Base-by-base conservation (phyloP, 2,888 invertebrate genomes). In the Gymnoscelis rufifasciata region DNA sequence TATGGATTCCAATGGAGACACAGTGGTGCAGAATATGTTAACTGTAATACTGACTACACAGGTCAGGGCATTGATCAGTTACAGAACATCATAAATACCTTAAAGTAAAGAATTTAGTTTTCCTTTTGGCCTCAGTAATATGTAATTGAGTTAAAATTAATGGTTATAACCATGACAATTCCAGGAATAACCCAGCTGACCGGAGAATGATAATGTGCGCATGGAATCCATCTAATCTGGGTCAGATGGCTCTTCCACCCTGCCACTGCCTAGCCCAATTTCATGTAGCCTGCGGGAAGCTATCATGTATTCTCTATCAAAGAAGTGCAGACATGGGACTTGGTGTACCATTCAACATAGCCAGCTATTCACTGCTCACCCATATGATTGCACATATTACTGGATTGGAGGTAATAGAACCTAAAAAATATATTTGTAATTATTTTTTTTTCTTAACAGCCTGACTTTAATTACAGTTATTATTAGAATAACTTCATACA, bases 1-100 rank as follows among this genome's bases (percentile, higher is more conserved):
- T 99, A 99, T 87, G 99, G 98, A 0, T 99, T 99, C 71, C 99
- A 99, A 74, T 99, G 99, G 99, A 91, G 98, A 47, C 98, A 99
- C 74, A 98, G 93, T 84, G 99, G 99, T 11, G 98, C 98, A 0
- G 86, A 94, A 62, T 99, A 99, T 76, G 83, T 90, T 37, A 92
- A 93, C 60, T 94, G 95, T 88, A 89, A 93, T 56, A 90, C 93
- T 12, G 93, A 98, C 78, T 99, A 99, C 70, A 89, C 84, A 1
- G 93, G 92, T 45, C 78, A 91, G 83, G 99, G 99, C n/a, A 89
- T 97, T 27, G 98, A 99, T 79, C 98, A 99, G 77, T 81, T 99
- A 19, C 84, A 91, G 53, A 90, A 92, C 57, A 89, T 98, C 8
- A 97, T 99, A 54, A 71, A 95, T 1, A 93, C 92, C 15, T 92